These are phyloP conservation scores for Esox lucius DNA, from an alignment of 2,797 vertebrate genomes.

Conservation along the genomic window DNA sequence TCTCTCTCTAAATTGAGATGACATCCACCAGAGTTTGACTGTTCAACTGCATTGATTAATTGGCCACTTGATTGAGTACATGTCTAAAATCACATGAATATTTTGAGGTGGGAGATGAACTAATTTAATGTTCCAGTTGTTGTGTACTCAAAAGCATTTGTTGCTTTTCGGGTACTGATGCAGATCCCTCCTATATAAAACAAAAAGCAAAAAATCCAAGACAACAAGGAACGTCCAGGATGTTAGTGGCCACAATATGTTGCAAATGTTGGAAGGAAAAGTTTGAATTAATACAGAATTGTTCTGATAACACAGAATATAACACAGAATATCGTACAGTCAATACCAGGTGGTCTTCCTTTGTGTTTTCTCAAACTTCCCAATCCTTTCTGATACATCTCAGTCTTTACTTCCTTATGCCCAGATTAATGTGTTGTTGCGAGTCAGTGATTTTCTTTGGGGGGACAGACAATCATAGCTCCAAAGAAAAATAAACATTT, in stretches of 20 bases:
- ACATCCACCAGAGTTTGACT: not conserved
- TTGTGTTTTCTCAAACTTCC: too few relatives aligned
- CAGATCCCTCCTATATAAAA: not conserved
- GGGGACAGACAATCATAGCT: too few relatives aligned
- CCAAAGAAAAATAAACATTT: too few relatives aligned
- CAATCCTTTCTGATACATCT: too few relatives aligned
- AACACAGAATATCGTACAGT: too few relatives aligned
- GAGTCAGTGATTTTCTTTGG: too few relatives aligned
- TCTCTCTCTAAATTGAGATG: not conserved
- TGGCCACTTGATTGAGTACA: not conserved
- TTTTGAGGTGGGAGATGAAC: not conserved
- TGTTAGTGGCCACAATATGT: not conserved
- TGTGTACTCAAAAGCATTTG: not conserved
- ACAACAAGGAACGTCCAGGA: not conserved
- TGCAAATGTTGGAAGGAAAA: not conserved
- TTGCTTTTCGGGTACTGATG: too few relatives aligned
- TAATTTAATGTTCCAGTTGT: not conserved
- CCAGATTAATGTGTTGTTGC: too few relatives aligned
- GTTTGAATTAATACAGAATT: too few relatives aligned
- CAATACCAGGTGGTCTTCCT: too few relatives aligned
- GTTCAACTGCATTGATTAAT: not conserved
- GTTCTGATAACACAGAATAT: too few relatives aligned
- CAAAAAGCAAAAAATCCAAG: not conserved
- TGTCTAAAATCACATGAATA: not conserved
- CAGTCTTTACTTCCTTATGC: too few relatives aligned